Conservation (phyloP, 2,113 vertebrate genomes). For the Dasypus novemcinctus region DNA sequence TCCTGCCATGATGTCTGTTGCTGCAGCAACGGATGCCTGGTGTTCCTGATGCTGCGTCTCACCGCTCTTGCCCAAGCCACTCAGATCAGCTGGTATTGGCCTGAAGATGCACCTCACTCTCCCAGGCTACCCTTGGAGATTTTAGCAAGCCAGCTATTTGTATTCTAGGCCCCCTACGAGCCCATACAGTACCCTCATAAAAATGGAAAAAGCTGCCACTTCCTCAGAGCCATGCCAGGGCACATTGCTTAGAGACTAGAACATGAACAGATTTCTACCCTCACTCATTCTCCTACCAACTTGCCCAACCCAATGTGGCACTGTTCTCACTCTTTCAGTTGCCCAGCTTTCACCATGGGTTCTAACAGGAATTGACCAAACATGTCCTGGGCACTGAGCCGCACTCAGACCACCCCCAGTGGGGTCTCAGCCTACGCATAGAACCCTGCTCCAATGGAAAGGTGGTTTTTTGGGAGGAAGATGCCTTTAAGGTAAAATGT, state of each 20-base stretch:
- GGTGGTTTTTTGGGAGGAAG: neutral
- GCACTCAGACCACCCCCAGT: neutral
- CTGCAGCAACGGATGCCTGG: neutral
- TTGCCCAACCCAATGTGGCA: rapidly evolving
- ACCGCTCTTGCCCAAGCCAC: neutral
- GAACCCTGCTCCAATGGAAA: neutral
- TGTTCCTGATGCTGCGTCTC: neutral
- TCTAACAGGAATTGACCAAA: neutral
- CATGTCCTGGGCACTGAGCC: neutral
- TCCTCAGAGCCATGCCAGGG: neutral
- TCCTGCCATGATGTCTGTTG: neutral
- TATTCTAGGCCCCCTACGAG: neutral
- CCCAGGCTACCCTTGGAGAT: neutral
- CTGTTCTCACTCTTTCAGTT: neutral
- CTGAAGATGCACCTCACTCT: neutral
- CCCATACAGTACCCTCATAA: neutral
- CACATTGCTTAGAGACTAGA: neutral
- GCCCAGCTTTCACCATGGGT: neutral
- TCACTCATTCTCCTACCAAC: neutral
- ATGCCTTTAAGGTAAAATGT: neutral
- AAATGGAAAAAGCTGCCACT: neutral
- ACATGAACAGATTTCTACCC: neutral
- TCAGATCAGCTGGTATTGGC: neutral
- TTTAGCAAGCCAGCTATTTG: neutral
- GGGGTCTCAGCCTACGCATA: neutral